Base-by-base conservation (phyloP, 2,797 vertebrate species). In the Notamacropus eugenii region DNA sequence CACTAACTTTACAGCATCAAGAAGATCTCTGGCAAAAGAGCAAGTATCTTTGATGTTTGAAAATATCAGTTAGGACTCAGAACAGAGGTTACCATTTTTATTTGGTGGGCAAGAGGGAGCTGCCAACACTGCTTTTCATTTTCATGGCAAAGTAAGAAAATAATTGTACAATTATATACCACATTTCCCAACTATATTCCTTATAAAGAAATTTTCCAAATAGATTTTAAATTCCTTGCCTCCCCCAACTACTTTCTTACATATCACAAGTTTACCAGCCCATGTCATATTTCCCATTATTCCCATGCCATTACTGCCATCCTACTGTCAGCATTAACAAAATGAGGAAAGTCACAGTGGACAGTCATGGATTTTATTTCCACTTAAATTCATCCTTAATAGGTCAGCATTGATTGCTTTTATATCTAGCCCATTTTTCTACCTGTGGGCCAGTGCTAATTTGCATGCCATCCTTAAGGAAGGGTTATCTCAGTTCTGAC, bases 351-450 rank as follows among this genome's bases (percentile, higher is more conserved):
- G 46, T 93, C 90, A 94, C 31, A 92, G 90, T 55, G 90, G 54
- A 55, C 29, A 24, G 12, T 34, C 92, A n/a, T 6, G 34, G 55
- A 87, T 8, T 31, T 40, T 10, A 10, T 92, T 95, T 93, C 34
- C 55, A n/a, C n/a, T 93, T 67, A 55, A 91, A 92, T 93, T 94
- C 57, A 55, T 90, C 55, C n/a, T 57, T 94, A 55, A 10, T 46
- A 54, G 92, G 82, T 82, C 40, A 4, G 50, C 0, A 67, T 9
- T 29, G 6, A 16, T 90, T 96, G 93, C 67, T 40, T 24, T 40
- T 59, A 91, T 58, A 74, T 34, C 57, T 92, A 54, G 54, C 54
- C 57, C 59, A 24, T 92, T 94, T 96, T 46, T 27, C 40, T 46
- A 46, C n/a, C 92, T 55, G 27, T 91, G 54, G 52, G 24, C 59